Percentiles rank a stretch among this genome's conserved stretches.
Evolutionary conservation across 2,113 vertebrate genomes (phyloP).

Genomic region (Lota lota): DNA sequence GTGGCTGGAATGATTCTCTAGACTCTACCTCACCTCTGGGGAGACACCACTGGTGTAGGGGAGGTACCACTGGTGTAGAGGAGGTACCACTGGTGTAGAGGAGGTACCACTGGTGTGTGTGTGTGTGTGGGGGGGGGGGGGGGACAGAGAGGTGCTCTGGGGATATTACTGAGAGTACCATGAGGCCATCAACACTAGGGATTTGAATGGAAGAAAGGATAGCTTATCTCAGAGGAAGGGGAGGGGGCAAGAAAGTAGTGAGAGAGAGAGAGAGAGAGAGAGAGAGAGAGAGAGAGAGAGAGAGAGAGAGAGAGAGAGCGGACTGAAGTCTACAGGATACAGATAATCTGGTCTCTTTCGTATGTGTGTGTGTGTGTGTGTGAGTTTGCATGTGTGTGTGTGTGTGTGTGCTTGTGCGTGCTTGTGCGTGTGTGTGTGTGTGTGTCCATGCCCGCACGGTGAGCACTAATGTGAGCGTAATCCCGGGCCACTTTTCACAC

Average conservation of each 20-base stretch:
- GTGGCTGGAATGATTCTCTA: no score
- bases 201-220: slow-evolving; percentile 46
- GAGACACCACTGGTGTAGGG: no score
- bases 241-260: slow-evolving; percentile 5
- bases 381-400: not conserved
- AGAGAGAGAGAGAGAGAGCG: slow-evolving; percentile 5
- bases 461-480: no score
- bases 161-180: slow-evolving; percentile 15
- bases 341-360: no score
- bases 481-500: no score
- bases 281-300: slow-evolving; percentile 3
- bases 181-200: slow-evolving; percentile 39
- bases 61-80: no score
- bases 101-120: no score
- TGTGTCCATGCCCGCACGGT: not conserved
- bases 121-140: slow-evolving; percentile 22
- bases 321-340: no score
- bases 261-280: slow-evolving; percentile 6
- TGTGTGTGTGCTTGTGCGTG: not conserved
- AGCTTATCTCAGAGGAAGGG: slow-evolving; percentile 49
- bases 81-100: no score
- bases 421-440: not conserved
- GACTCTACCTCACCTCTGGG: no score
- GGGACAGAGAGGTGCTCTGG: slow-evolving; percentile 30
- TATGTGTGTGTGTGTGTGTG: not conserved